phyloP scores from a whole-genome alignment of 2,797 vertebrate genomes.

The Vespertilio murinus region DNA sequence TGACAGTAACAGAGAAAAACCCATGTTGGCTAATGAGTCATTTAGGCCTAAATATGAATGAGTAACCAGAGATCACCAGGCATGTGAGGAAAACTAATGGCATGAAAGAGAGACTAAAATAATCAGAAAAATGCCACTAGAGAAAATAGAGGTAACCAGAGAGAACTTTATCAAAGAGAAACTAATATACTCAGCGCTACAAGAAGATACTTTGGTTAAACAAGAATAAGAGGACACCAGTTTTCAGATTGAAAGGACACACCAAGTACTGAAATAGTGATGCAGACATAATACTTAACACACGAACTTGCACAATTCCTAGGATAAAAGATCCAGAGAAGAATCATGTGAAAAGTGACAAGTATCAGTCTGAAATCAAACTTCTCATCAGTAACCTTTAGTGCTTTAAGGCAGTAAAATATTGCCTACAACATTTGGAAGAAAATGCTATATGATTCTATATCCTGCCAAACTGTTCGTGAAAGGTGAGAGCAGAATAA shows the following conservation, averaged over 20 bases:
- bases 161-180: slow-evolving; percentile 25
- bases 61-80: slow-evolving; percentile 1
- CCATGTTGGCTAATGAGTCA: neutral
- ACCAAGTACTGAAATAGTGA: neutral
- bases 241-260: neutral
- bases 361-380: neutral
- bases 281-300: neutral
- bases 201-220: neutral
- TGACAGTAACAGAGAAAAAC: neutral
- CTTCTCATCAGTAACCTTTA: neutral
- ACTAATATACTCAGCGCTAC: neutral
- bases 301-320: neutral
- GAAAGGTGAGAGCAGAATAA: neutral
- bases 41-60: neutral
- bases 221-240: neutral
- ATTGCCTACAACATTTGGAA: slow-evolving; percentile 11
- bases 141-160: slow-evolving; percentile 32
- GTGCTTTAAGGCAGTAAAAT: neutral
- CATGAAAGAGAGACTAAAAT: slow-evolving; percentile 2
- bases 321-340: neutral
- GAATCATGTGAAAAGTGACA: neutral
- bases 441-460: neutral
- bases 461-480: neutral
- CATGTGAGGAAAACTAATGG: neutral
- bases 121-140: neutral